Base-by-base conservation (phyloP, 2,113 vertebrate species). In the Genyomyrus donnyi region DNA sequence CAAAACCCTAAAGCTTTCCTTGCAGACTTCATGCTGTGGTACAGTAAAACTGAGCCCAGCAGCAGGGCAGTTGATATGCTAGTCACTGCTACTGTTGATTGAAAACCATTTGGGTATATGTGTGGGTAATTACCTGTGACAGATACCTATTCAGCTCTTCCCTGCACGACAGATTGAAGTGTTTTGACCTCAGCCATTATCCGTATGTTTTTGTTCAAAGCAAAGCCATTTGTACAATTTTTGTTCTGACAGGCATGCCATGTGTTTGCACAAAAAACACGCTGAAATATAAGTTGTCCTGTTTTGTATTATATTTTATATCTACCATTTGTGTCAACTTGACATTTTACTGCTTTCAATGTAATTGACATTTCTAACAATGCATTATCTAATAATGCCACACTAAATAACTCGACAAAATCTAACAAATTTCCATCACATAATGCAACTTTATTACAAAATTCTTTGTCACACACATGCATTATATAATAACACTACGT, bases 101-200 rank as follows among this genome's bases (percentile, higher is more conserved):
- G 85, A 7, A 87, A 87, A 52, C 27, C 48, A 53, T n/a, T 17
- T 87, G 24, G 85, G 24, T 87, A 50, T 53, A 48, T 56, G 13
- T 49, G 85, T 87, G 85, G 49, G 85, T 48, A 53, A 53, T 87
- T 87, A 87, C 49, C 85, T 87, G 85, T 87, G 48, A 53, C 85
- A 87, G 85, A 53, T 52, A 87, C 85, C 85, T 48, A 35, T 87
- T 50, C 50, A 31, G 85, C 85, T 87, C 50, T 52, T 84, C 49
- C 21, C 49, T 19, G 27, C 46, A 15, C 85, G 24, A 53, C 48
- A 87, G n/a, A 31, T 56, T 87, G 49, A 87, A 87, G 10, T 31
- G 27, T 35, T 87, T 87, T 39, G 85, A 87, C n/a, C 27, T 53
- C 85, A 35, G 85, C 48, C 2, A 17, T 53, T 48, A 53, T 35